These are phyloP conservation scores for Luffia ferchaultella DNA, from an alignment of 2,888 invertebrate species.

Conservation along the genomic window DNA sequence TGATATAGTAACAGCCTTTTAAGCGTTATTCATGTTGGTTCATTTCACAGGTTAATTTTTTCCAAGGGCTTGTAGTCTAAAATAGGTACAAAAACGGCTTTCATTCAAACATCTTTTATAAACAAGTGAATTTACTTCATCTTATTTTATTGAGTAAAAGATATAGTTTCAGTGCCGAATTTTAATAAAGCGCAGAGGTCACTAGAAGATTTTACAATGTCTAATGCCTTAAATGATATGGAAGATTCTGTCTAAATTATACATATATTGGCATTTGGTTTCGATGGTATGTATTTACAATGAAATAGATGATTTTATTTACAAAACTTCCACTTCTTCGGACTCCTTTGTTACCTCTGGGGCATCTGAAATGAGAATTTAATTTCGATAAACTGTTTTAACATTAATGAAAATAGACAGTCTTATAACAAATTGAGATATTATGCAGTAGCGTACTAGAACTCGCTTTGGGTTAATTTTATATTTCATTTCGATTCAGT, in stretches of 20 bases:
- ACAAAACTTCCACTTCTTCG: slow-evolving; percentile 5
- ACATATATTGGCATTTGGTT: slow-evolving; percentile 16
- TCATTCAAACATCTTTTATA: background rate
- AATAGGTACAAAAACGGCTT: background rate
- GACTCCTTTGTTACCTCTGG: slow-evolving; percentile 42
- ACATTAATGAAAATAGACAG: too few species aligned
- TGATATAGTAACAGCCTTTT: too few species aligned
- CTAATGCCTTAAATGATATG: background rate
- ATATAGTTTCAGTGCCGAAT: background rate
- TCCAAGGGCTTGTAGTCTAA: too few species aligned
- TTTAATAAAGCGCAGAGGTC: background rate
- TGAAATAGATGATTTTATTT: slow-evolving; percentile 19
- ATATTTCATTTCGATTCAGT: too few species aligned
- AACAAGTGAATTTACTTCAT: background rate
- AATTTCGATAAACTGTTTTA: too few species aligned
- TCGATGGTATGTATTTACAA: slow-evolving; percentile 20
- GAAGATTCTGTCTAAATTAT: background rate
- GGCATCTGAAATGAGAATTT: slow-evolving; percentile 39
- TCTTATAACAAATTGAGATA: too few species aligned
- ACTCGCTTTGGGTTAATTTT: too few species aligned
- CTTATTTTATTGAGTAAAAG: background rate
- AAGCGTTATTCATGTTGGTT: too few species aligned
- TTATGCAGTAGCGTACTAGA: too few species aligned
- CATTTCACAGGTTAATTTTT: too few species aligned
- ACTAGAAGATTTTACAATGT: background rate